phyloP scores from a whole-genome alignment of 1,140 invertebrate genomes.

The Zaprionus kolodkinae region DNA sequence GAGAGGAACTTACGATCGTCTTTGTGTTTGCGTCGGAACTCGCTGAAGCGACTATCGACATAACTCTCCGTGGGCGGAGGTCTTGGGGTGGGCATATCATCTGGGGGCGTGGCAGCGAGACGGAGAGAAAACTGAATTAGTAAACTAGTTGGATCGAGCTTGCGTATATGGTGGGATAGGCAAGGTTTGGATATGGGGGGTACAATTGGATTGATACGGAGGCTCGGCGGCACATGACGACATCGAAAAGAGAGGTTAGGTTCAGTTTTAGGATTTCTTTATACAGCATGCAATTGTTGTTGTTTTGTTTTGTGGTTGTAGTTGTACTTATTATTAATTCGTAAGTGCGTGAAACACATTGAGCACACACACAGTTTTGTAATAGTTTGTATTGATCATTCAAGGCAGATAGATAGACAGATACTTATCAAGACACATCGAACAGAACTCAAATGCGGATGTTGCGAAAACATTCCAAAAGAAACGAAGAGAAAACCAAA shows the following conservation, averaged over 20 bases:
- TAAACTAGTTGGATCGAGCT: neutral
- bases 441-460: constrained; percentile 39
- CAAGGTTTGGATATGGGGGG: neutral
- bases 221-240: constrained; percentile 55
- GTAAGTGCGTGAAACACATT: constrained; percentile 67
- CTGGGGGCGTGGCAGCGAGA: constrained; percentile 47
- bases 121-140: constrained; percentile 20
- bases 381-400: constrained; percentile 43
- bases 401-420: constrained; percentile 77
- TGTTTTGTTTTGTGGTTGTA: constrained; percentile 66
- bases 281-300: constrained; percentile 82
- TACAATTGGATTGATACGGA: neutral
- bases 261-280: constrained; percentile 45
- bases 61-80: constrained; percentile 78
- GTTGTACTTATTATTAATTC: constrained; percentile 54
- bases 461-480: constrained; percentile 74
- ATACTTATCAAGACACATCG: constrained; percentile 84
- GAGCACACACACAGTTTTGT: constrained; percentile 69
- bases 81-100: constrained; percentile 81
- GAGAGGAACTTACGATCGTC: constrained; percentile 80
- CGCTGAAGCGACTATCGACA: constrained; percentile 82
- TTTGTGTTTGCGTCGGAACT: constrained; percentile 84
- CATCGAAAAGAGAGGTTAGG: constrained; percentile 59
- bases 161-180: neutral
- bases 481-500: constrained; percentile 15